Base-by-base conservation (phyloP, 1,140 invertebrate species). In the Papilio helenus region DNA sequence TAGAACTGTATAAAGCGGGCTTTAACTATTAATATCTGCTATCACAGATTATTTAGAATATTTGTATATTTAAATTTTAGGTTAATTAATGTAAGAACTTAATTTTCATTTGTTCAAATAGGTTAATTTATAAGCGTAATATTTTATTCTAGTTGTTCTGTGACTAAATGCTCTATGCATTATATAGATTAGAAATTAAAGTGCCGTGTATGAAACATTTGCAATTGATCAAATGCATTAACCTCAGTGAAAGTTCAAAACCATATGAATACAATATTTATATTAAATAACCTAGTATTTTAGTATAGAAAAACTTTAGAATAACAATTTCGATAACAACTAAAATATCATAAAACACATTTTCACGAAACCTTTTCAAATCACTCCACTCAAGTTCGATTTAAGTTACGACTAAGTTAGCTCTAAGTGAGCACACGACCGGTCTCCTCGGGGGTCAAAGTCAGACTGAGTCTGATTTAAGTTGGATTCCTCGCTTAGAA, bases 391-490 rank as follows among this genome's bases (percentile, higher is more conserved):
- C n/a, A 42, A 72, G 71, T 81, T 72, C 83, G 83, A 82, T 49
- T 82, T 82, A 87, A 86, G 82, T 86, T 87, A 81, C 83, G 83
- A 83, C 79, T 84, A 83, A 81, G 84, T 86, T 80, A 26, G 14
- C 51, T 39, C 55, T 84, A 84, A 80, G 80, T 39, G 65, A 72
- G 65, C 65, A 61, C 71, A 23, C 86, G 83, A 85, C 84, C 76
- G 83, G 39, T 42, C 80, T 18, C 18, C 72, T 18, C 74, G 49
- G 34, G 26, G 73, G 55, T 18, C 76, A 39, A 68, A 77, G 29
- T 14, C 71, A 83, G 82, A 85, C 86, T 83, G 84, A 51, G 23
- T 74, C 86, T 83, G 84, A 51, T 12, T 74, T 44, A 74, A 74
- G 72, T 74, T 74, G 44, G 39, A 46, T 49, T 46, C 39, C 44